Evolutionary conservation across 2,113 vertebrate genomes (phyloP).

Genomic region (Elephas maximus): DNA sequence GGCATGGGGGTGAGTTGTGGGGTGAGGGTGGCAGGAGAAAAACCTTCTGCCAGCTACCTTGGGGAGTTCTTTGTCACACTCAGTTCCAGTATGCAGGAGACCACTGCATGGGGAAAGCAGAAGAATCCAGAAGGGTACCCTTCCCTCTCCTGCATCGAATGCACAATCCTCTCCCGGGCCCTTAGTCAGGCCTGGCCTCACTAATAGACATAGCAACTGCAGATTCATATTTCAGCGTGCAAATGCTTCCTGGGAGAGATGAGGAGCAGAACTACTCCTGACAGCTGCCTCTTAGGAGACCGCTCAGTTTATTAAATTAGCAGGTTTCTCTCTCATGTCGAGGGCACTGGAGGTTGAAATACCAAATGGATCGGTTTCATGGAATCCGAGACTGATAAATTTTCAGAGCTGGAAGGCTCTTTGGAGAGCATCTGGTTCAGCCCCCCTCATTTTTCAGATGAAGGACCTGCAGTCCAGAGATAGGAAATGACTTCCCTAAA

Average conservation of each 20-base stretch:
- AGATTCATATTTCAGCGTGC: not conserved
- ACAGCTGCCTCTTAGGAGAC: constrained; percentile 35
- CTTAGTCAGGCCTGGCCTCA: not conserved
- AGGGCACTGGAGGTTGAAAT: constrained; percentile 70
- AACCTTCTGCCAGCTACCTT: not conserved
- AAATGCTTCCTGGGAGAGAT: not conserved
- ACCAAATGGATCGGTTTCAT: constrained; percentile 64
- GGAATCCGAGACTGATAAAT: constrained; percentile 71
- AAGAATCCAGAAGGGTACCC: not conserved
- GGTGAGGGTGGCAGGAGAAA: not conserved
- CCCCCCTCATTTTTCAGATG: constrained; percentile 61
- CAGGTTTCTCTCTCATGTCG: constrained; percentile 37
- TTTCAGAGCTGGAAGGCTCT: constrained; percentile 61
- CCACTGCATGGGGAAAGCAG: not conserved
- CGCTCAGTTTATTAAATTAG: constrained; percentile 70
- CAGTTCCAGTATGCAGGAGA: not conserved
- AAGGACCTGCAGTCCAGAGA: constrained; percentile 68
- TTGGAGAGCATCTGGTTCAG: constrained; percentile 54
- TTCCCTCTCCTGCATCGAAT: not conserved
- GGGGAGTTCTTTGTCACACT: not conserved
- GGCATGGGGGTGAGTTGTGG: not conserved
- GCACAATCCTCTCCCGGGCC: not conserved
- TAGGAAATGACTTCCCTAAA: constrained; percentile 64
- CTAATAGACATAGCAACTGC: not conserved
- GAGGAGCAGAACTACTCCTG: not conserved